Evolutionary conservation across 2,113 vertebrate species (phyloP).

Genomic region (Chinchilla lanigera): DNA sequence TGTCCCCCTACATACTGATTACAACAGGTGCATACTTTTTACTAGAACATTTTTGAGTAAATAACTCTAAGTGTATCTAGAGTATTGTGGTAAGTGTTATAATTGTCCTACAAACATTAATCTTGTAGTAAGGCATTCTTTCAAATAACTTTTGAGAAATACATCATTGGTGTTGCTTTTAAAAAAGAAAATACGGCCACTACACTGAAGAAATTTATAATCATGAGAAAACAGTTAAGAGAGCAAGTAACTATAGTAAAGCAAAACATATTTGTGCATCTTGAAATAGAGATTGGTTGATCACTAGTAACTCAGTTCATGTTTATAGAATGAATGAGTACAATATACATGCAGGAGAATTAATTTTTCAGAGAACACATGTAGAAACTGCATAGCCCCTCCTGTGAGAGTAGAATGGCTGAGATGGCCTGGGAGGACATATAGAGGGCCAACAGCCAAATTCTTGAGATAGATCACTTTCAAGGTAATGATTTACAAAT

Average conservation of each 20-base stretch:
- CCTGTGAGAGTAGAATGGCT: background rate
- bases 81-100: background rate
- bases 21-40: background rate
- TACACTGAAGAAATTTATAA: background rate
- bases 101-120: background rate
- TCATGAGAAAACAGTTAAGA: background rate
- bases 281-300: background rate
- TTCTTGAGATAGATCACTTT: background rate
- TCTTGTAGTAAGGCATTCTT: background rate
- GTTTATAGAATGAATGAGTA: background rate
- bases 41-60: background rate
- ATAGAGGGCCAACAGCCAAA: rapidly evolving
- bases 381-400: background rate
- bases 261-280: background rate
- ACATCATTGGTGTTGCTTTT: background rate
- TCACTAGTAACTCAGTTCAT: background rate
- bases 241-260: background rate
- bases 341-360: rapidly evolving
- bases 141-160: background rate
- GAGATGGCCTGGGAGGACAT: background rate
- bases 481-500: background rate
- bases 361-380: background rate
- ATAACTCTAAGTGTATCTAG: background rate
- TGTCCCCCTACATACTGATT: background rate
- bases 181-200: background rate